A percentile compares a stretch with the other conserved stretches of the same genome.
Conservation (phyloP, 2,888 invertebrate genomes). For the Heterodera filipjevi region DNA sequence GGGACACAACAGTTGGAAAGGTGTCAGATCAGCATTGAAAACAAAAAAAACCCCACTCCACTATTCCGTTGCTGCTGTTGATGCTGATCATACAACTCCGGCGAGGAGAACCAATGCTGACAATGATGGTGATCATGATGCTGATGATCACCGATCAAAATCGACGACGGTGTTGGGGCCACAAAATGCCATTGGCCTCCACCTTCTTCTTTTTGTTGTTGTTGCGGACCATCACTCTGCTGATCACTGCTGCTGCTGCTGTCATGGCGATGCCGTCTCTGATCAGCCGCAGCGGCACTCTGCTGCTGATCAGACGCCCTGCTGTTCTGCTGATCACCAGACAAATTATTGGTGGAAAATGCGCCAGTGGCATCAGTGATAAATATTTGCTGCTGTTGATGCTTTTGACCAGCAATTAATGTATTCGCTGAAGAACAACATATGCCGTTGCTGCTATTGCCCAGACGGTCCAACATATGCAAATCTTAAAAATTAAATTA, state of each 20-base stretch:
- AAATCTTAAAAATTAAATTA: neutral
- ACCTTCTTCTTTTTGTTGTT: no score
- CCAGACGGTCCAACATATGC: neutral
- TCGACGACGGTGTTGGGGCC: neutral
- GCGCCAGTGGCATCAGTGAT: neutral
- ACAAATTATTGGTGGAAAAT: neutral
- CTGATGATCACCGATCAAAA: neutral
- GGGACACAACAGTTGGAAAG: no score
- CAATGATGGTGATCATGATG: neutral
- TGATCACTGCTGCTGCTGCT: neutral
- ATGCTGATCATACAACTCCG: neutral
- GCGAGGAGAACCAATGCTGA: neutral
- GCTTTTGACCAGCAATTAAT: neutral
- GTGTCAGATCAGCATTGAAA: no score
- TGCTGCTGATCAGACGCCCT: no score
- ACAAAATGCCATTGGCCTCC: no score
- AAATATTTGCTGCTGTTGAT: no score
- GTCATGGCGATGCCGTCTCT: neutral
- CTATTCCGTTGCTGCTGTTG: neutral
- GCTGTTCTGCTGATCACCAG: no score
- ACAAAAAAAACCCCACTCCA: no score
- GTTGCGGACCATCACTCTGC: no score
- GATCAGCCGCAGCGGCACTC: neutral
- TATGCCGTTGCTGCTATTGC: no score
- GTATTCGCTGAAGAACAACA: no score